Evolutionary conservation across 1,140 invertebrate species (phyloP).

Genomic region (Ganaspis sp.): DNA sequence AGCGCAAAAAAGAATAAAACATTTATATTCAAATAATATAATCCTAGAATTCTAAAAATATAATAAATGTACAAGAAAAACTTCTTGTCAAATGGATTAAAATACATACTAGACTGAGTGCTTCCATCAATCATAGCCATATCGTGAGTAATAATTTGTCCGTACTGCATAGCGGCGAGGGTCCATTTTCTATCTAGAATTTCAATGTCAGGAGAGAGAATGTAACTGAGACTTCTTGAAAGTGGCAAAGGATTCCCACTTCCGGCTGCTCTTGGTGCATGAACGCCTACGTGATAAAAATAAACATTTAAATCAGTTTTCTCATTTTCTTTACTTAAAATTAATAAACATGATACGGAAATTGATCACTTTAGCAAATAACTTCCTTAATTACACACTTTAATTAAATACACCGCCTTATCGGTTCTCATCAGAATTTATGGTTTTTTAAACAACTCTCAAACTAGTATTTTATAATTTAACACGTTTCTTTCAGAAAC

Average conservation of each 20-base stretch:
- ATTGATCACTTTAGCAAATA: neutral
- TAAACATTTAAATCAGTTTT: neutral
- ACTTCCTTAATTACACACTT: slow-evolving; percentile 5
- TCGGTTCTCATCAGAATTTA: neutral
- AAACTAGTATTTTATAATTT: neutral
- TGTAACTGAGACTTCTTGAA: slow-evolving; percentile 82
- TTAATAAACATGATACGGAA: slow-evolving; percentile 2
- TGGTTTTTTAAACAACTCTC: neutral
- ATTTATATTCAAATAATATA: no score
- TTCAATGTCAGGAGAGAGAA: slow-evolving; percentile 82
- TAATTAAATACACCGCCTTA: neutral
- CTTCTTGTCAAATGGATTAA: no score
- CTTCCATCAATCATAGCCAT: slow-evolving; percentile 84
- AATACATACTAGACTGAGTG: slow-evolving; percentile 84
- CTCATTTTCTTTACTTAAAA: neutral
- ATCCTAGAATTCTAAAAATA: no score
- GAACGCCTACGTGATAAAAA: slow-evolving; percentile 64
- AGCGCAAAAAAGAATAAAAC: no score
- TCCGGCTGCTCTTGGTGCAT: slow-evolving; percentile 78
- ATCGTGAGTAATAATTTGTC: slow-evolving; percentile 92
- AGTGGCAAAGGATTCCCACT: slow-evolving; percentile 82
- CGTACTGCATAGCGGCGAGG: slow-evolving; percentile 89
- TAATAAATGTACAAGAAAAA: no score
- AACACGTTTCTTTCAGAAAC: no score
- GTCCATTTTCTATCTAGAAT: slow-evolving; percentile 82